Base-by-base conservation (phyloP, 1,140 invertebrate species). In the Scaptomyza pallida region DNA sequence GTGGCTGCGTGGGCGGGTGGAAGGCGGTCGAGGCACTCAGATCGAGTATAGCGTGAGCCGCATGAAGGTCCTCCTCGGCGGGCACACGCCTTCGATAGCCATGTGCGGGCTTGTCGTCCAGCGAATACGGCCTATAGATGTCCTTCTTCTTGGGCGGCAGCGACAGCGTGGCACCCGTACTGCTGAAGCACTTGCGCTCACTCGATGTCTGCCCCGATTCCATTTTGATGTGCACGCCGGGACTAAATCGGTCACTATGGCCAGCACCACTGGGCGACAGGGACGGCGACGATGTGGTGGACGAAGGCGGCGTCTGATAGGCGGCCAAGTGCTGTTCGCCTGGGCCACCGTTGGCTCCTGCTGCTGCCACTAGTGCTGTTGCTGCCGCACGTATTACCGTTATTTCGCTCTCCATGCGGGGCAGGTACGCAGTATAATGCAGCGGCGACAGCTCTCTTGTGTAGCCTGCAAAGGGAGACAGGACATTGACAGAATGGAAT, bases 111-210 rank as follows among this genome's bases (percentile, higher is more conserved):
- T 92, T 95, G 89, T 94, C 94, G 69, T 96, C 96, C 43, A 96
- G 92, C 52, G 95, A 97, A 90, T 97, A 97, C 0, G 96, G 96
- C 48, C 96, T 93, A 91, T 97, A 97, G 65, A 97, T 97, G 90
- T 97, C 96, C 91, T 97, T 97, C 91, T 97, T 97, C 89, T 97
- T 97, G 0, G 96, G 96, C 30, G 96, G 96, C 65, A 97, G 90
- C 50, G 96, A 96, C 0, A 97, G 91, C 10, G 96, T 94, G 3
- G 95, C 94, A 3, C 96, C 96, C 2, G 95, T 96, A 90, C 95
- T 96, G 16, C 95, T 96, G 90, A 95, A 97, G 85, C 95, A 96
- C 94, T 88, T 75, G 89, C 92, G 56, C 79, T 89, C 83, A 52
- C 83, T 88, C 40, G 77, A 61, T 21, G 81, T 83, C 45, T 92